Evolutionary conservation across 2,113 vertebrate species (phyloP).

Genomic region (Junco hyemalis): DNA sequence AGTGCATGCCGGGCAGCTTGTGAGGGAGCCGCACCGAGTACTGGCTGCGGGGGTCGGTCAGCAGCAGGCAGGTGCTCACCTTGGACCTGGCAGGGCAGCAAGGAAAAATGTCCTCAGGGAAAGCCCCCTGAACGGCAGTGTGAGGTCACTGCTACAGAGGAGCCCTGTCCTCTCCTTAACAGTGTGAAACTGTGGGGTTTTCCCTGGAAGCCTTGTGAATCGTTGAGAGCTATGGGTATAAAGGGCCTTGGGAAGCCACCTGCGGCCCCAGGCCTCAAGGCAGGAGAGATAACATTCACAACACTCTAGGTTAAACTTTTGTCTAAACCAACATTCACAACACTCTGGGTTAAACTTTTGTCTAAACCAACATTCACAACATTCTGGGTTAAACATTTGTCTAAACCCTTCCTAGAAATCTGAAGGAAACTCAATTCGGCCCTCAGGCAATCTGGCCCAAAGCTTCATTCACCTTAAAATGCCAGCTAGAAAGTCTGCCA

Average conservation of each 20-base stretch:
- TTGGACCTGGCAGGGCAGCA: constrained; percentile 82
- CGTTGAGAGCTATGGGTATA: not conserved
- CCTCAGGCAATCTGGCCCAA: not conserved
- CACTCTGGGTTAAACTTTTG: not conserved
- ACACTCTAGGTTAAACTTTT: not conserved
- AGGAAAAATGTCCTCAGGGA: not conserved
- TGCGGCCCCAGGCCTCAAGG: not conserved
- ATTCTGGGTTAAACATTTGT: not conserved
- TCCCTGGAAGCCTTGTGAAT: not conserved
- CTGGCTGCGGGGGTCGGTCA: constrained; percentile 87
- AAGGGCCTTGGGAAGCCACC: not conserved
- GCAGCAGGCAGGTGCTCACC: constrained; percentile 85
- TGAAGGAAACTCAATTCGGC: not conserved
- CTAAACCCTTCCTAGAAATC: not conserved
- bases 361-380: not conserved
- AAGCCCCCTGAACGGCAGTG: not conserved
- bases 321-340: not conserved
- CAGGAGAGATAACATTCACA: not conserved
- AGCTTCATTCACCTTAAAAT: not conserved
- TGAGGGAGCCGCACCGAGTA: constrained; percentile 83
- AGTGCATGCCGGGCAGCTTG: constrained; percentile 97
- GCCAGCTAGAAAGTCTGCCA: not conserved
- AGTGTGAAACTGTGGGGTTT: not conserved
- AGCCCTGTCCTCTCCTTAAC: not conserved
- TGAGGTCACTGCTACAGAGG: not conserved